Conservation (phyloP, 2,888 invertebrate genomes). For the Idaea biselata region DNA sequence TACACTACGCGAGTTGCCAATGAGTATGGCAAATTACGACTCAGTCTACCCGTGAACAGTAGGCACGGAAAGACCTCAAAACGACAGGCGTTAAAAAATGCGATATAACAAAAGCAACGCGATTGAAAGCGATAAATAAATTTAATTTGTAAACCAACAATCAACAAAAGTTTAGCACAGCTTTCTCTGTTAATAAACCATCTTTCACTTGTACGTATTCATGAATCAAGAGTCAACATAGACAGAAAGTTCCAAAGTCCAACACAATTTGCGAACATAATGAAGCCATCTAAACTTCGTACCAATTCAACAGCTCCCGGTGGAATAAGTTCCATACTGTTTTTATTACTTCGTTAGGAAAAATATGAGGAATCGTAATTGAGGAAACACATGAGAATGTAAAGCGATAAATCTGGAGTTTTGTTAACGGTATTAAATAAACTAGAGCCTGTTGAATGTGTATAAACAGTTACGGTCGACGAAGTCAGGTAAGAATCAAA, state of each 20-base stretch:
- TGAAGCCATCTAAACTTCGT: conserved; percentile 32
- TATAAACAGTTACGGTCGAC: conserved; percentile 27
- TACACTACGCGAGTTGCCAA: too few relatives aligned
- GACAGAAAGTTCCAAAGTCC: conserved; percentile 7
- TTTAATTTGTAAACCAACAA: too few relatives aligned
- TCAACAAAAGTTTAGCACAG: neutral
- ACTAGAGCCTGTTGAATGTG: conserved; percentile 19
- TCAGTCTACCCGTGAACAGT: too few relatives aligned
- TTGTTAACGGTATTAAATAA: conserved; percentile 14
- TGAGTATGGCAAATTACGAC: too few relatives aligned
- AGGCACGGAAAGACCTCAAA: too few relatives aligned
- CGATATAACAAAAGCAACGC: too few relatives aligned
- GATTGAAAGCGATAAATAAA: too few relatives aligned
- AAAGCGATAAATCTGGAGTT: conserved; percentile 6
- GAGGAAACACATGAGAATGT: neutral
- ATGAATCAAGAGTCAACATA: neutral
- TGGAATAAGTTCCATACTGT: conserved; percentile 28
- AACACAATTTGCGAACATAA: conserved; percentile 25
- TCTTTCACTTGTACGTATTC: neutral
- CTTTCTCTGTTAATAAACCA: neutral
- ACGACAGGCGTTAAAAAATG: too few relatives aligned
- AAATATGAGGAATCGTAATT: conserved; percentile 11
- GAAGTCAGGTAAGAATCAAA: conserved; percentile 26
- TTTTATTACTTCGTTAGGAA: conserved; percentile 19
- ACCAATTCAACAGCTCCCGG: conserved; percentile 26